phyloP scores from a whole-genome alignment of 1,140 invertebrate species.

The Nephotettix cincticeps region DNA sequence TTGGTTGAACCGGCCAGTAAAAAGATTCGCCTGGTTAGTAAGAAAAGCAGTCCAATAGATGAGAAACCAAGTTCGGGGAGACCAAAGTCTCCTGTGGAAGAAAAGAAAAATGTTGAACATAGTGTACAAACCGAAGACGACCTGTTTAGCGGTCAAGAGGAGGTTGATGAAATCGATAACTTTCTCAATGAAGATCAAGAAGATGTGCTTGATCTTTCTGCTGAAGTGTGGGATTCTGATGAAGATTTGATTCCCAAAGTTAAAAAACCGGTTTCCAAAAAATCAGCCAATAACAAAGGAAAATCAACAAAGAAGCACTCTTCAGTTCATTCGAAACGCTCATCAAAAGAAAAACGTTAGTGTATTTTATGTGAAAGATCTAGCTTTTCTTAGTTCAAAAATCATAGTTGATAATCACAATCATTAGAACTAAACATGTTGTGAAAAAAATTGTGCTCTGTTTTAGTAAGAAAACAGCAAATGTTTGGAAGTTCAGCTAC shows the following conservation, averaged over 20 bases:
- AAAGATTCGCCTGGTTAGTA: constrained; percentile 46
- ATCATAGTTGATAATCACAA: too few relatives aligned
- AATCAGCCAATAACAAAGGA: too few relatives aligned
- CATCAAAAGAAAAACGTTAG: constrained; percentile 15
- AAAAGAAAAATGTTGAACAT: neutral
- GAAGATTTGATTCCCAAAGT: neutral
- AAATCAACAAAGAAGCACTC: constrained; percentile 1
- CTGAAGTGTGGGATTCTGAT: constrained; percentile 10
- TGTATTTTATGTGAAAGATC: too few relatives aligned
- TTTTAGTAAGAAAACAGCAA: too few relatives aligned
- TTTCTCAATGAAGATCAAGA: neutral
- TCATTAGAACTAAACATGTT: too few relatives aligned
- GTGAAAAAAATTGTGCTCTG: too few relatives aligned
- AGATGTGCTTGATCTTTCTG: constrained; percentile 10
- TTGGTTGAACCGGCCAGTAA: constrained; percentile 48
- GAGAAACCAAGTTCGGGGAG: constrained; percentile 28
- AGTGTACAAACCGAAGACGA: neutral
- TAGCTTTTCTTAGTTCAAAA: too few relatives aligned
- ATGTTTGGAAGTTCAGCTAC: too few relatives aligned
- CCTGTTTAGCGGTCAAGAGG: constrained; percentile 25
- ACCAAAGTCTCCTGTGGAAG: neutral
- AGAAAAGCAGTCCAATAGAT: constrained; percentile 37
- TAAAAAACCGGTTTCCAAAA: neutral
- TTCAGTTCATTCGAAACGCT: neutral
- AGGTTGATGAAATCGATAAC: constrained; percentile 43